Base-by-base conservation (phyloP, 2,113 vertebrate species). In the Macrotus californicus region DNA sequence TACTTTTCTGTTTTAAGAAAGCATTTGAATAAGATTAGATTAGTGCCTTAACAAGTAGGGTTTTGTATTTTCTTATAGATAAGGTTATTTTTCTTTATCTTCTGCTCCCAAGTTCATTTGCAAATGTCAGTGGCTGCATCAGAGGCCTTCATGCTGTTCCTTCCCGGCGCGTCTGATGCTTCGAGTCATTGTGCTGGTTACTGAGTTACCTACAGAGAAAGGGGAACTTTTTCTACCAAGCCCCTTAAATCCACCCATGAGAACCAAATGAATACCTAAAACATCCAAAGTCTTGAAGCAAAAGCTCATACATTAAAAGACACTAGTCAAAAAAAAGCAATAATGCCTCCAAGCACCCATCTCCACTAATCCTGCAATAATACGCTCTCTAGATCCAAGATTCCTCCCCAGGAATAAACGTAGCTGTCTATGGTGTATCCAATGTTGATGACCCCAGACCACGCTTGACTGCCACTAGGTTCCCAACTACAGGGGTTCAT, bases 1-100 rank as follows among this genome's bases (percentile, higher is more conserved):
- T 75, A 31, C 5, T 15, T 81, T 88, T 92, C 52, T 95, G 41
- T 56, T 83, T 96, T 36, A 86, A 92, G 61, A 81, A 76, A 95
- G n/a, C 82, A 81, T 91, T 72, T 7, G 16, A 89, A 46, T 54
- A 88, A 94, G 36, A 87, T 84, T 54, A 81, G 34, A 75, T 87
- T 83, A 80, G 87, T 72, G 31, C 13, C n/a, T 93, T 87, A 90
- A 90, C 13, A 85, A 82, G 2, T 29, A 91, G 4, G 8, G 21
- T 54, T 72, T 80, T 94, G 59, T 61, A 1, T 92, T 94, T 80
- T 31, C 84, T 89, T 72, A 36, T 4, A 84, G 43, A 84, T 46
- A 11, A 54, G 15, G 9, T 81, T 91, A 64, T 64, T 76, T 82
- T 94, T 90, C 43, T 94, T 86, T 31, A 72, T 81, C 67, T 88